phyloP scores from a whole-genome alignment of 2,888 invertebrate species.

The Bombylius discolor region DNA sequence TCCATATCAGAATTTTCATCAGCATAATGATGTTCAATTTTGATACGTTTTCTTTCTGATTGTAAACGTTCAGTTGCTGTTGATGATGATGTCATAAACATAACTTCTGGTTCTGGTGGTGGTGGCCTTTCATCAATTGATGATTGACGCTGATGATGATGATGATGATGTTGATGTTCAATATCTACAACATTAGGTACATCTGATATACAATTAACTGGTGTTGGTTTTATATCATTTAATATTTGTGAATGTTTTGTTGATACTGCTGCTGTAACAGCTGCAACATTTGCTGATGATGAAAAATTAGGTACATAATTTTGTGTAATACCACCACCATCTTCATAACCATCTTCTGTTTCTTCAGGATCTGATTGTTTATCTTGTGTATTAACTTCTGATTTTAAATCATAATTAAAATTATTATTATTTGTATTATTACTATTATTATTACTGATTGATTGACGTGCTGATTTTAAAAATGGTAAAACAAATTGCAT shows the following conservation, averaged over 20 bases:
- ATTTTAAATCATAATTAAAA: constrained; percentile 19
- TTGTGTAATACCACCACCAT: background rate
- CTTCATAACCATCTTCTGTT: constrained; percentile 6
- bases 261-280: background rate
- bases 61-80: background rate
- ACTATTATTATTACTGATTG: constrained; percentile 10
- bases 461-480: constrained; percentile 31
- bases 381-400: constrained; percentile 2
- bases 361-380: constrained; percentile 1
- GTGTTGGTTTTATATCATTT: constrained; percentile 16
- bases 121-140: background rate
- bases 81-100: constrained; percentile 3
- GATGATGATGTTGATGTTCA: background rate
- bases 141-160: background rate
- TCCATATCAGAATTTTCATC: constrained; percentile 30
- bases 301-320: background rate
- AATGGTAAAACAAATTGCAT: constrained; percentile 36
- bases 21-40: constrained; percentile 4
- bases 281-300: background rate
- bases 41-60: constrained; percentile 8
- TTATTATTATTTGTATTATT: background rate
- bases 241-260: background rate
- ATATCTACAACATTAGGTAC: constrained; percentile 6
- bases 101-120: constrained; percentile 7
- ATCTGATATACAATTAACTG: constrained; percentile 18